Evolutionary conservation across 2,888 invertebrate genomes (phyloP), one percentile per base, ranked within the genome.

Genomic region (Nycteola revayana): DNA sequence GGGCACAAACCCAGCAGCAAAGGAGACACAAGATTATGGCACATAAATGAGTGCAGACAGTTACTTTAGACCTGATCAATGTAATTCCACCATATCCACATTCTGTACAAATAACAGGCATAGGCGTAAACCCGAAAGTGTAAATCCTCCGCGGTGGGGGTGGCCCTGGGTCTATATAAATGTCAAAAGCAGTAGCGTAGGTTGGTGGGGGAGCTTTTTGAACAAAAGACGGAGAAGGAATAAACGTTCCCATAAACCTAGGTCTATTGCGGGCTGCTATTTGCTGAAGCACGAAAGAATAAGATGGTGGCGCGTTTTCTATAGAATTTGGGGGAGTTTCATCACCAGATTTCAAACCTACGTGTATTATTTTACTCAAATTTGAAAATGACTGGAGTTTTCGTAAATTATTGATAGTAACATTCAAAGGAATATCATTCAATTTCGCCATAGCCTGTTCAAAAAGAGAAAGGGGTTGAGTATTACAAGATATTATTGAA

Each of bases 1-100:
- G 87, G 1, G 70, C 83, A 58, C 87, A 88, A 31, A 84, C 40
- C 87, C 87, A 88, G 48, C 87, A 88, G 36, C 81, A 86, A 25
- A 87, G 67, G n/a, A 88, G 10, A 41, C 85, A 87, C 21, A 88
- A 54, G 4, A 76, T 32, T 30, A 75, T 53, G 0, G 87, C 86
- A 53, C 83, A 82, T 38, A 85, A 57, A 55, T 87, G 87, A 0
- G 87, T 88, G 40, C 86, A 85, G 7, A 85, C 23, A 0, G 84
- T 86, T 25, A 82, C 60, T 71, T 75, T 82, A 37, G 65, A 70
- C 2, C 55, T 68, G 1, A 75, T 63, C 8, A 75, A 31, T 2
- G 79, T 82, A 68, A 84, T 69, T 0, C 87, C 87, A 3, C 77
- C 60, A 30, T 59, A 78, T 0, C 87, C 87, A 58, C 87, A 88